Evolutionary conservation across 2,113 vertebrate species (phyloP).

Genomic region (Anseranas semipalmata): DNA sequence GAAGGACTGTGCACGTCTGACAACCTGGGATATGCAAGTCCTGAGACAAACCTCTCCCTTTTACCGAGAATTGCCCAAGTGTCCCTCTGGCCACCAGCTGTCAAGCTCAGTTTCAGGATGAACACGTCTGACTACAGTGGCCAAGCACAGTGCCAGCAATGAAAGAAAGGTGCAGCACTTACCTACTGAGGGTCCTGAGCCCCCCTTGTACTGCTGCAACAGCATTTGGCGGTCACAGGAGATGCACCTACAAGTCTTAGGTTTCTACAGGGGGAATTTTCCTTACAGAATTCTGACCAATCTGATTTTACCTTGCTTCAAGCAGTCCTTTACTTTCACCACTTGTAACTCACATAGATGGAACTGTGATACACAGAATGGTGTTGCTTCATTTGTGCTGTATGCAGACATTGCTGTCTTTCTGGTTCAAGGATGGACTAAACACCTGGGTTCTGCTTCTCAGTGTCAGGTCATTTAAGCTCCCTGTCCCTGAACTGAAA

Average conservation of each 20-base stretch:
- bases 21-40: rapidly evolving
- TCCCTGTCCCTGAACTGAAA: background rate
- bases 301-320: background rate
- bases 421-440: background rate
- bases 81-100: background rate
- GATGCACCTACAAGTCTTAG: background rate
- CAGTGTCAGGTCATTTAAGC: background rate
- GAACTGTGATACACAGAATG: background rate
- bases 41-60: background rate
- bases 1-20: background rate
- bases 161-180: background rate
- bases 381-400: background rate
- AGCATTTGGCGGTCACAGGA: background rate
- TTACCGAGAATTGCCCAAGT: background rate
- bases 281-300: background rate
- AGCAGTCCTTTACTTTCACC: background rate
- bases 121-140: background rate
- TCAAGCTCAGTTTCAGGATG: background rate
- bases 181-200: background rate
- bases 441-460: background rate
- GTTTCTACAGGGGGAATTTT: background rate
- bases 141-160: rapidly evolving
- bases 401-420: background rate
- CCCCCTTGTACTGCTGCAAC: background rate
- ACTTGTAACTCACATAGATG: background rate